Base-by-base conservation (phyloP, 2,797 vertebrate species). In the Pantherophis alleghaniensis region DNA sequence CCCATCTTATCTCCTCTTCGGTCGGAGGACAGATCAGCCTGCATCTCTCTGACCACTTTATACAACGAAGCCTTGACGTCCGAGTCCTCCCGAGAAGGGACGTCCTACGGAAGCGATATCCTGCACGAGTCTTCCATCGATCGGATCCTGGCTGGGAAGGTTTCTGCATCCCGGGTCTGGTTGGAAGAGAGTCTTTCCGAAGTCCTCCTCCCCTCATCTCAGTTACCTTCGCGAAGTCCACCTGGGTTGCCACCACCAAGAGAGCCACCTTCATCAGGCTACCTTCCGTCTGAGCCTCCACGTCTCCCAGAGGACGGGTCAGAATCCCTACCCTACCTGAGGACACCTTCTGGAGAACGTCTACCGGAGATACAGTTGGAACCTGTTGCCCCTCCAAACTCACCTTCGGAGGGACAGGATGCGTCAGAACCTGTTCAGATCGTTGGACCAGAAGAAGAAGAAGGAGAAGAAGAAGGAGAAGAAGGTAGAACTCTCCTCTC, bases 51-150 rank as follows among this genome's bases (percentile, higher is more conserved):
- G 10, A 5, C 0, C 14, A 12, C 9, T 20, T 56, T 18, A 4
- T 5, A 2, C 22, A 14, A 3, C 2, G 28, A 22, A 61, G 37
- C 42, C 10, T 2, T 22, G 2, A 5, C 2, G 32, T 0, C 42
- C 5, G 5, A 1, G 3, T 86, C 57, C 57, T 87, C 42, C 1
- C 11, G 1, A 0, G 24, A 56, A 1, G 5, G 18, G 0, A 3
- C 10, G 4, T 69, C 10, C 28, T 2, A 2, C 0, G 4, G 0
- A 13, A 86, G 0, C 0, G 0, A 12, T 7, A 0, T 13, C 1
- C 4, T 0, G 2, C 2, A 0, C 5, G 10, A 24, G 4, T 10
- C 24, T 9, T 93, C 92, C 3, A 0, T 69, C 0, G 79, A 87
- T 0, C 0, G n/a, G 0, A 22, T 93, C 6, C 9, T 91, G 22